These are phyloP conservation scores for Drosophila tsacasi DNA, from an alignment of 1,140 invertebrate genomes.

Conservation along the genomic window DNA sequence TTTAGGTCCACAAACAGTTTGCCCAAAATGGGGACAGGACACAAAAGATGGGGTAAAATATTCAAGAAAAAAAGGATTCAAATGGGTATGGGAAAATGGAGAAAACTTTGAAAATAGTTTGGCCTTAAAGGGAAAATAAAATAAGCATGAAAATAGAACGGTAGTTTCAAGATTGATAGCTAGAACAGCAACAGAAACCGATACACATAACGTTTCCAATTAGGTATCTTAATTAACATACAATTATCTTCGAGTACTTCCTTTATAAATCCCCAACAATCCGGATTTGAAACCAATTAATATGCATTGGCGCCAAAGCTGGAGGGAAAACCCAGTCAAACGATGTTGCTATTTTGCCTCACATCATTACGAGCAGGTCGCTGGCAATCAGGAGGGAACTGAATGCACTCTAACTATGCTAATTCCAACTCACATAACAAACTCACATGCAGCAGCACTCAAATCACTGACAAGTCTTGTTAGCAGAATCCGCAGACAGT, in stretches of 20 bases:
- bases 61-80: not conserved
- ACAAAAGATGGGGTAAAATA: slow-evolving; percentile 1
- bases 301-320: slow-evolving; percentile 27
- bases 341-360: slow-evolving; percentile 11
- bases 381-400: slow-evolving; percentile 46
- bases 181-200: not conserved
- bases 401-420: slow-evolving; percentile 72
- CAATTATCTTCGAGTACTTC: not conserved
- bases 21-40: slow-evolving; percentile 16
- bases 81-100: not conserved
- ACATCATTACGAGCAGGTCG: slow-evolving; percentile 70
- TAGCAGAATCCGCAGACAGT: slow-evolving; percentile 52
- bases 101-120: slow-evolving; percentile 7
- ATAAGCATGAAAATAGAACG: not conserved
- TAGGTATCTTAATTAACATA: not conserved
- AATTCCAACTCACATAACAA: slow-evolving; percentile 77
- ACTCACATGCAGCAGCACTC: slow-evolving; percentile 59
- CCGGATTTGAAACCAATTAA: slow-evolving; percentile 27
- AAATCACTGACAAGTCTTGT: slow-evolving; percentile 61
- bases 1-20: slow-evolving; percentile 15
- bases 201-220: not conserved
- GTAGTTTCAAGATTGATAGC: not conserved
- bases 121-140: not conserved
- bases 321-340: slow-evolving; percentile 9
- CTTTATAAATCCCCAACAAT: not conserved